Base-by-base conservation (phyloP, 2,888 invertebrate species). In the Ctena decussata region DNA sequence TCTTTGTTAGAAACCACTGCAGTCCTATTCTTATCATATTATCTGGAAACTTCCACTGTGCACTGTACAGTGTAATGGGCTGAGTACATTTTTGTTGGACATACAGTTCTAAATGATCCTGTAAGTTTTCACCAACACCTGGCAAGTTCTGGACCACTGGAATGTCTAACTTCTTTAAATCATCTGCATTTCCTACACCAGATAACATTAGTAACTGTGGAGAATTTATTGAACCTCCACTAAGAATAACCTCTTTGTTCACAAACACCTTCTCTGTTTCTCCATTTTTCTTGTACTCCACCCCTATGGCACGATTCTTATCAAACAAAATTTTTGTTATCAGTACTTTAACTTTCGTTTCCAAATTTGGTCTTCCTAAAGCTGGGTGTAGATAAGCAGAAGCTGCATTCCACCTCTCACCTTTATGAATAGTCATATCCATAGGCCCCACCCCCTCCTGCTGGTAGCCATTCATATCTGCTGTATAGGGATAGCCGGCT, bases 181-280 rank as follows among this genome's bases (percentile, higher is more conserved):
- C 96, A 69, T 96, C 94, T 27, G 94, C 95, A 1, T 97, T 97
- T 0, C 98, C 98, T 18, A 99, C 97, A 0, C 99, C 99, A 12
- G 98, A 98, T 0, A 99, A 96, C 98, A 99, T 98, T 53, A 99
- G 96, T 1, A 99, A 94, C 94, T 99, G 99, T 0, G 99, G 98
- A 0, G 99, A 98, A 94, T 99, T 99, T 0, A 99, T 97, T 0
- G 99, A 97, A 0, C 99, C 99, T 0, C 97, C 98, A 0, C 98
- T 98, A 0, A 99, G 94, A 73, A 99, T 98, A 0, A 99, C 98
- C 79, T 96, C 95, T 94, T 97, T 97, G 84, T 97, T 97, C 0
- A 98, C 98, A 72, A 90, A 82, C 1, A 93, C 93, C 53, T 89
- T 84, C 78, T 93, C 90, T 8, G 83, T 82, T 41, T 82, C 44